phyloP scores from a whole-genome alignment of 2,797 vertebrate species.

The Pangasius macronema region DNA sequence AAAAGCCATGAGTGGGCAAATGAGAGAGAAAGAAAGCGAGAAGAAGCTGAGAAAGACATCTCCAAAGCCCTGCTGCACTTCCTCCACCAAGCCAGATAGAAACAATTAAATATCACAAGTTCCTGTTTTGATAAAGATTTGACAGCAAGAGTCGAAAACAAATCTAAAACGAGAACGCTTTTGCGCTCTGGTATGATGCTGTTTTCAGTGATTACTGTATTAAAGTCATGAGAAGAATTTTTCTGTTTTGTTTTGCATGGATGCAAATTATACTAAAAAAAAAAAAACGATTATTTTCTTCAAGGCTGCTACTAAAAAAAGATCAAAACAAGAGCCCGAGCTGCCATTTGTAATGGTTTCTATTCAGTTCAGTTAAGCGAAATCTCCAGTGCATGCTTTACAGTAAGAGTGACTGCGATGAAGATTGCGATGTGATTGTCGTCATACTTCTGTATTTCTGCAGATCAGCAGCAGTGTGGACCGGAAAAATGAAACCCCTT shows the following conservation, averaged over 20 bases:
- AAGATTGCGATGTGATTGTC: conserved; percentile 70
- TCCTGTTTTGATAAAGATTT: conserved; percentile 25
- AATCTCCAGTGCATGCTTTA: conserved; percentile 92
- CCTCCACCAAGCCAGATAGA: conserved; percentile 33
- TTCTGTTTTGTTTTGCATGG: conserved; percentile 80
- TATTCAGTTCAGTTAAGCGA: conserved; percentile 82
- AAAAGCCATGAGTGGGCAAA: background rate
- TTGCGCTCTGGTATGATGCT: conserved; percentile 59
- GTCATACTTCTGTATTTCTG: conserved; percentile 82
- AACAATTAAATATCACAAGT: conserved; percentile 37
- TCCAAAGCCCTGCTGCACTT: background rate
- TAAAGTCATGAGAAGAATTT: conserved; percentile 67
- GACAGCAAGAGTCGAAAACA: conserved; percentile 11
- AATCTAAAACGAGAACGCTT: conserved; percentile 60
- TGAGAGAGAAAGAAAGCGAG: background rate
- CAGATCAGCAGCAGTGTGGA: conserved; percentile 74
- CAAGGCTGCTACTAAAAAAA: conserved; percentile 85
- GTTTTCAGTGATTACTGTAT: conserved; percentile 79
- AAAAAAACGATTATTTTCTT: conserved; percentile 80
- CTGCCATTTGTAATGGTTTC: conserved; percentile 90
- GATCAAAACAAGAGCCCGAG: conserved; percentile 71
- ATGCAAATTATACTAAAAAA: conserved; percentile 75
- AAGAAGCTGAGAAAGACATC: conserved; percentile 26
- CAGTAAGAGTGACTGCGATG: conserved; percentile 83
- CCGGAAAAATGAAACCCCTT: conserved; percentile 53